Base-by-base conservation (phyloP, 2,797 vertebrate genomes). In the Fistularia commersonii region DNA sequence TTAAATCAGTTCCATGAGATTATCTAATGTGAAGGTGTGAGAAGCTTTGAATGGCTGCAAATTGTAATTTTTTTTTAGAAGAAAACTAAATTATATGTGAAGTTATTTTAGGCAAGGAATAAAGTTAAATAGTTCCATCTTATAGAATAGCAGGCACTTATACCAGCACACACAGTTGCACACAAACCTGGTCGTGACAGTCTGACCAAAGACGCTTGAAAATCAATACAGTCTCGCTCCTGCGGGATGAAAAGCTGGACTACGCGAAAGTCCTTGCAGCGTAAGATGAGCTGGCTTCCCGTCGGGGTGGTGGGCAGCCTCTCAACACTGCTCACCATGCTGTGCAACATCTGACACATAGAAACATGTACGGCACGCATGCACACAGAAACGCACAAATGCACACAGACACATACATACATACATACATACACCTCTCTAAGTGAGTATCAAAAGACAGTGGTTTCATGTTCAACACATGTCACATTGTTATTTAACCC, bases 241-340 rank as follows among this genome's bases (percentile, higher is more conserved):
- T 92, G 92, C 0, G 91, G 93, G 46, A 98, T 78, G 66, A 97
- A 73, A 37, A 97, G 83, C 11, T 94, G 93, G 55, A 93, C 86
- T 32, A 93, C 79, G 69, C 91, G 91, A 67, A 98, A 97, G 84
- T 98, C 95, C 77, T 98, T 98, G 70, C 94, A 96, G 14, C 90
- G 93, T 50, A 98, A 87, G 57, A 98, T 78, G 48, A 98, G 84
- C 0, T 91, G 93, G 69, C 91, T 93, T 8, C 95, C 96, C 12
- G 88, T 79, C 0, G 92, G 90, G 0, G 90, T 89, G 8, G 90
- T 85, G 1, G 93, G 91, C 8, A 91, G 92, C 41, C 94, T 92
- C 58, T 97, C 96, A 62, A 95, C 85, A 35, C 84, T 88, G 68
- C 89, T 88, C 61, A 98, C 92, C 75, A 97, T 92, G 66, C 95